These are phyloP conservation scores for Trachythela sp. DNA, from an alignment of 64 coral and sea anemone species.

Conservation along the genomic window DNA sequence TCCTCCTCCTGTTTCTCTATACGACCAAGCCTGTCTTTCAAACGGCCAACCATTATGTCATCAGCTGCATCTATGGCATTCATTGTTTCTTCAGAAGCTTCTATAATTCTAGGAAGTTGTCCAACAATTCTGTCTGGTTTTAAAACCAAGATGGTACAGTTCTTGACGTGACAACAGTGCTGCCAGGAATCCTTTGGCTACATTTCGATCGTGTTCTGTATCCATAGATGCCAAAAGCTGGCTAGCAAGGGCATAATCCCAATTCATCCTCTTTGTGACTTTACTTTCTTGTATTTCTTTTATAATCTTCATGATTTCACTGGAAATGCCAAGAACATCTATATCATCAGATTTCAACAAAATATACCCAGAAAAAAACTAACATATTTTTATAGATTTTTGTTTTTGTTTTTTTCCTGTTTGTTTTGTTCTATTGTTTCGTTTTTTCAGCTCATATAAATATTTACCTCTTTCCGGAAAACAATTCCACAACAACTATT, in stretches of 20 bases:
- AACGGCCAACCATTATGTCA: background rate
- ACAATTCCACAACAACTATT: too few relatives aligned
- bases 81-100: background rate
- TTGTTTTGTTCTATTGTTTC: too few relatives aligned
- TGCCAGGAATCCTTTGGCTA: background rate
- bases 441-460: too few relatives aligned
- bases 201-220: constrained; percentile 24
- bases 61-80: constrained; percentile 32
- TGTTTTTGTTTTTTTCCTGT: too few relatives aligned
- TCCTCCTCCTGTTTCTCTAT: background rate
- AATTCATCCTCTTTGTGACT: background rate
- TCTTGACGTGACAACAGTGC: background rate
- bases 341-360: too few relatives aligned
- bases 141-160: background rate
- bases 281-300: too few relatives aligned
- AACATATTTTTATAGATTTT: too few relatives aligned
- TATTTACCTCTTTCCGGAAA: too few relatives aligned
- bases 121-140: constrained; percentile 35
- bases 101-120: background rate
- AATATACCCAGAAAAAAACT: too few relatives aligned
- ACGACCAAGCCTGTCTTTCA: background rate
- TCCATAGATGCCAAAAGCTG: constrained; percentile 15
- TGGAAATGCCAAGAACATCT: too few relatives aligned
- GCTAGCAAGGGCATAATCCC: background rate
- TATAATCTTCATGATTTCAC: too few relatives aligned